Percentiles rank a stretch among this genome's conserved stretches.
These are phyloP conservation scores for Protophormia terraenovae DNA, from an alignment of 2,888 invertebrate species.

Conservation along the genomic window DNA sequence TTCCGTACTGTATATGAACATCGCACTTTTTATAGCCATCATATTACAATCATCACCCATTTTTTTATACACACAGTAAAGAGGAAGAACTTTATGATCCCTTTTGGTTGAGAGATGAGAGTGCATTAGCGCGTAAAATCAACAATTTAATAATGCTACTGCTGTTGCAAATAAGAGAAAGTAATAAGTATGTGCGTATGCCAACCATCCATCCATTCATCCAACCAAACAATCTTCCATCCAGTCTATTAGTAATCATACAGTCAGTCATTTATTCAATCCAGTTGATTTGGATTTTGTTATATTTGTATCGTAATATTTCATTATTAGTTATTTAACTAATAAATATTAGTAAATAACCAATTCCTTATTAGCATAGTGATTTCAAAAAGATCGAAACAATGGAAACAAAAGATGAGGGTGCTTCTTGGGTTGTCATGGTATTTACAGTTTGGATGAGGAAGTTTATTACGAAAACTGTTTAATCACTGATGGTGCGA, in stretches of 20 bases:
- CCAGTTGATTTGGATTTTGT: constrained; percentile 14
- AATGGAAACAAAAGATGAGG: constrained; percentile 53
- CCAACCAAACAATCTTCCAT: too few relatives aligned
- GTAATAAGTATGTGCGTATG: constrained; percentile 20
- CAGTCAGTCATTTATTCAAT: constrained; percentile 17
- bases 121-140: constrained; percentile 65
- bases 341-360: constrained; percentile 35
- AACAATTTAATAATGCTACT: constrained; percentile 61
- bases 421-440: constrained; percentile 58
- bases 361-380: constrained; percentile 65
- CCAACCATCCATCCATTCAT: constrained; percentile 11
- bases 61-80: neutral
- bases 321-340: neutral
- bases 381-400: constrained; percentile 1
- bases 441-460: neutral
- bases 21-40: constrained; percentile 60
- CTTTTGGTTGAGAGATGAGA: constrained; percentile 10
- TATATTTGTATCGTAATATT: constrained; percentile 20
- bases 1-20: constrained; percentile 69
- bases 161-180: neutral
- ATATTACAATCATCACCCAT: constrained; percentile 63
- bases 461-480: constrained; percentile 21
- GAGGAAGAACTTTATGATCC: constrained; percentile 22
- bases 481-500: constrained; percentile 53
- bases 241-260: too few relatives aligned